Evolutionary conservation across 2,888 invertebrate species (phyloP).

Genomic region (Allolobophora icterica): DNA sequence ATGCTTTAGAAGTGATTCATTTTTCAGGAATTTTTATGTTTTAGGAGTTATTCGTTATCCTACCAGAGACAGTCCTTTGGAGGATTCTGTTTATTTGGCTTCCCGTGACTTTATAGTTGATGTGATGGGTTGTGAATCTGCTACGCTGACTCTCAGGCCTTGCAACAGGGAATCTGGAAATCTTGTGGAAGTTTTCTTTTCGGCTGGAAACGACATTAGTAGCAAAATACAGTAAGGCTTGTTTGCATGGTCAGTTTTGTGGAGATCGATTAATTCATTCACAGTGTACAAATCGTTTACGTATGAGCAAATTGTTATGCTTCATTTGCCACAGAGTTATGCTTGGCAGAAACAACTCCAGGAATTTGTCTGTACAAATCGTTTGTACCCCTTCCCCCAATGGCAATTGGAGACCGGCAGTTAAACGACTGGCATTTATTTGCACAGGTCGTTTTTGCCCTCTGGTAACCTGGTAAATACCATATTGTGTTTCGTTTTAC

Average conservation of each 20-base stretch:
- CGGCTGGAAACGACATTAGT: neutral
- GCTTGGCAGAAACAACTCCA: no score
- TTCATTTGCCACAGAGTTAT: neutral
- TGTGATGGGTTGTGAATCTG: slow-evolving; percentile 8
- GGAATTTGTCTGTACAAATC: no score
- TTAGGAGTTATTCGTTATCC: slow-evolving; percentile 5
- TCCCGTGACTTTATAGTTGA: neutral
- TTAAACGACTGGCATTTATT: no score
- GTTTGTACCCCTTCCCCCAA: no score
- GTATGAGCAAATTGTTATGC: neutral
- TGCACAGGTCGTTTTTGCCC: no score
- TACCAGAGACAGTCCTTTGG: neutral
- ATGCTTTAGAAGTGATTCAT: neutral
- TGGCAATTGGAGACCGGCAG: no score
- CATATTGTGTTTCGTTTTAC: no score
- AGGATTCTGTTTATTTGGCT: neutral
- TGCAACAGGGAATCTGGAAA: neutral
- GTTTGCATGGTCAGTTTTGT: neutral
- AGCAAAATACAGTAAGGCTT: neutral
- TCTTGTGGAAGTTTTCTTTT: neutral
- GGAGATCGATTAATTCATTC: neutral
- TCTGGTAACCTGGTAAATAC: no score
- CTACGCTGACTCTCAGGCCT: neutral
- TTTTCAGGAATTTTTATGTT: neutral
- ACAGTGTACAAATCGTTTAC: neutral